Evolutionary conservation across 2,888 invertebrate genomes (phyloP), one percentile per base, ranked within the genome.

Genomic region (Lithophane ornitopus): DNA sequence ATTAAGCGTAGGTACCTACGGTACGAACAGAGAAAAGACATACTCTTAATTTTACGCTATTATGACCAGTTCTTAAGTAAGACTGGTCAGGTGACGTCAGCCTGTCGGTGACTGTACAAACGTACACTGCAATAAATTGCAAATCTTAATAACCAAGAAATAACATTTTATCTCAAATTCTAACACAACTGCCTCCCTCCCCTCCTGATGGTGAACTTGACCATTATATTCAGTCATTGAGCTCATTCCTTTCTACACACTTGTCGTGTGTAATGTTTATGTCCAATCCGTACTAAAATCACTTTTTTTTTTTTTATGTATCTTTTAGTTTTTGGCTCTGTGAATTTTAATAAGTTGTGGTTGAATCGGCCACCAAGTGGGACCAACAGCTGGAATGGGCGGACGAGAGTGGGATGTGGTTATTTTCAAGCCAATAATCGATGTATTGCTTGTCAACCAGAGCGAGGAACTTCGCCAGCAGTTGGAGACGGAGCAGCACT

Each of bases 381-480:
- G 54, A 34, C 14, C 16, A 1, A 7, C n/a, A 34, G 26, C 34
- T 11, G 11, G 3, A 14, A 78, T 78, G 77, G 74, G 22, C 14
- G 81, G 65, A 49, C 44, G 56, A 80, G 44, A 81, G 26, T 44
- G 76, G 39, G 16, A 56, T 61, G 34, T 75, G 34, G 39, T 65
- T 65, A 65, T 39, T 34, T 39, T 82, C 9, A 63, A 58, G 67
- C 77, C 65, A 46, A 12, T 67, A 62, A 79, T 70, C 11, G 56
- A 84, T 52, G 39, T 70, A 3, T 59, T 74, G 11, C 39, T 56
- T 79, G 34, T 72, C n/a, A 39, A 66, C 16, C 96, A 97, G 95
- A 98, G 98, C 96, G 99, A 99, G 92, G 99, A 99, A 94, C 96
- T 99, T 54, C 98, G 99, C 90, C 99, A 99, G 87, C 99, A 99